These are phyloP conservation scores for Syngnathus typhle DNA, from an alignment of 2,113 vertebrate genomes.

Conservation along the genomic window DNA sequence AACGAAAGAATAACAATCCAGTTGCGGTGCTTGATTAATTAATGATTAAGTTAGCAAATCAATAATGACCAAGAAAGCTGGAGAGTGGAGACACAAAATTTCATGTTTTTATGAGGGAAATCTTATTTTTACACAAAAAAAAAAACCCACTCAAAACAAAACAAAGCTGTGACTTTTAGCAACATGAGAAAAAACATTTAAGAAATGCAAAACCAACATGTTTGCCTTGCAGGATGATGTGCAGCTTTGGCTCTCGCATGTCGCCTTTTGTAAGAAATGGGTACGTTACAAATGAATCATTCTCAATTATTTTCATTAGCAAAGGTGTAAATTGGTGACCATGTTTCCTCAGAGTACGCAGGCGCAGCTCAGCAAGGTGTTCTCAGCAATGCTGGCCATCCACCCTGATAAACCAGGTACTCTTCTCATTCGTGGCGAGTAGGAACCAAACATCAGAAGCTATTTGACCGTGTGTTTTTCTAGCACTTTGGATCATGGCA, in stretches of 20 bases:
- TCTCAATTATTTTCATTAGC: background rate
- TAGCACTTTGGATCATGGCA: conserved; percentile 95
- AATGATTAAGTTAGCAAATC: background rate
- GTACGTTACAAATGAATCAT: conserved; percentile 65
- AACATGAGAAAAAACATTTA: too few species aligned
- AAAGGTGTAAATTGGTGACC: background rate
- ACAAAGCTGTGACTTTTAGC: too few species aligned
- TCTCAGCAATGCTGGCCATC: conserved; percentile 87
- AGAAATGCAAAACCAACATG: background rate
- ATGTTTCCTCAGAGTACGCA: conserved; percentile 73
- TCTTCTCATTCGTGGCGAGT: background rate
- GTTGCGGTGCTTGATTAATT: background rate
- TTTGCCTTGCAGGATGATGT: conserved; percentile 78
- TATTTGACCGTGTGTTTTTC: background rate
- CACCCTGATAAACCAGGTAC: conserved; percentile 95
- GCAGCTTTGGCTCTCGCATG: conserved; percentile 90
- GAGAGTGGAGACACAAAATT: background rate
- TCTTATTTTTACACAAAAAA: background rate
- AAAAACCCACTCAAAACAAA: background rate
- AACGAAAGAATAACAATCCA: background rate
- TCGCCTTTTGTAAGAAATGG: conserved; percentile 96
- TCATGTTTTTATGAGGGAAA: background rate
- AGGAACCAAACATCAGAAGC: background rate
- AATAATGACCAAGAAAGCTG: background rate
- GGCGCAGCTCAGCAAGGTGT: conserved; percentile 83